Conservation (phyloP, 2,113 vertebrate species). For the Aldabrachelys gigantea region DNA sequence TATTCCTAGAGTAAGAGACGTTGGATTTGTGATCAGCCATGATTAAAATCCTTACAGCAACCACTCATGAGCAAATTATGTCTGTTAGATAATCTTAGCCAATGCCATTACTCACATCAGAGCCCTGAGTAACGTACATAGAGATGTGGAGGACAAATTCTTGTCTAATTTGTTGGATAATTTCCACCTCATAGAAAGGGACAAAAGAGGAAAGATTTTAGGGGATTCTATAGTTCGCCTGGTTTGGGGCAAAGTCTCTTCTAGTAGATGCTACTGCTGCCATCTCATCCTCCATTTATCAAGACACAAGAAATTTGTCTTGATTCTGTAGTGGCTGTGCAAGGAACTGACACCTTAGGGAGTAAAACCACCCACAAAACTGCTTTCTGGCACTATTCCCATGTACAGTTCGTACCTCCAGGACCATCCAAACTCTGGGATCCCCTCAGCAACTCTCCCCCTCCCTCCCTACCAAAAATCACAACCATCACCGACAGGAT, state of each 20-base stretch:
- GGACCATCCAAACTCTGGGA: neutral
- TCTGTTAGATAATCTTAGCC: slow-evolving; percentile 60
- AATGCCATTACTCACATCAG: neutral
- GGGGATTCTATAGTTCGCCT: neutral
- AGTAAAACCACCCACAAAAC: neutral
- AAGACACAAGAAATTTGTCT: neutral
- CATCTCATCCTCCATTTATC: neutral
- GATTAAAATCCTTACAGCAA: slow-evolving; percentile 54
- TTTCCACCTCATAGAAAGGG: neutral
- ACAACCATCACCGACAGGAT: neutral
- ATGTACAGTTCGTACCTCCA: neutral
- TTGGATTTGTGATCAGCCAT: too few species aligned
- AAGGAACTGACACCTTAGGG: neutral
- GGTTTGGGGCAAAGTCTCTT: neutral
- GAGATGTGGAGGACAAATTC: neutral
- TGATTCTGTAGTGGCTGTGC: neutral
- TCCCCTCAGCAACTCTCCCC: neutral
- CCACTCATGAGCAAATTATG: slow-evolving; percentile 68
- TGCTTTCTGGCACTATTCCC: neutral
- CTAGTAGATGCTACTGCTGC: neutral
- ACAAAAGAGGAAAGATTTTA: neutral
- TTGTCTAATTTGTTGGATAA: neutral
- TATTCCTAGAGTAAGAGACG: slow-evolving; percentile 69
- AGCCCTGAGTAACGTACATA: neutral
- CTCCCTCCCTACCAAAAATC: neutral